phyloP scores from a whole-genome alignment of 2,113 vertebrate genomes.

The Cebus imitator region DNA sequence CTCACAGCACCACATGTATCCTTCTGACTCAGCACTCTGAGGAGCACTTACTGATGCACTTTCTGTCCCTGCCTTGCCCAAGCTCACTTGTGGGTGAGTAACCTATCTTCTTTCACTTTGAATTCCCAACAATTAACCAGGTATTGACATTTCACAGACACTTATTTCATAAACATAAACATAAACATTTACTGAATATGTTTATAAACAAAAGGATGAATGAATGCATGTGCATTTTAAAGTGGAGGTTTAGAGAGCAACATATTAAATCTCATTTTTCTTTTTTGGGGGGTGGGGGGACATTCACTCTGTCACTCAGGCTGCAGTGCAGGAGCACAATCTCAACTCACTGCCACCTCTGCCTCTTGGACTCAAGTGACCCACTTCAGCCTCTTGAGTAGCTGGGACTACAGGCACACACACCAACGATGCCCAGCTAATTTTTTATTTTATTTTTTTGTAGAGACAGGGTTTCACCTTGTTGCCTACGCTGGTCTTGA shows the following conservation, averaged over 20 bases:
- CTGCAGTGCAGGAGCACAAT: too few species aligned
- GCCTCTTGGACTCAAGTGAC: too few species aligned
- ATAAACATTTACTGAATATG: background rate
- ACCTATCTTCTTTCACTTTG: background rate
- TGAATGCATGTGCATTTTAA: background rate
- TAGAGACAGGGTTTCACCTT: too few species aligned
- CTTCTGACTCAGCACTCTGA: background rate
- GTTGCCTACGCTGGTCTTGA: too few species aligned
- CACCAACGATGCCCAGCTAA: too few species aligned
- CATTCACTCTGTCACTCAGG: too few species aligned
- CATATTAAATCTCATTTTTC: background rate
- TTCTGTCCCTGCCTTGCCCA: background rate
- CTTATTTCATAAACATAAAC: too few species aligned
- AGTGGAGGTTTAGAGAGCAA: background rate
- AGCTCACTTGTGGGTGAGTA: background rate
- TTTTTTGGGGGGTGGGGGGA: too few species aligned
- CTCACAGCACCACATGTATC: accelerated
- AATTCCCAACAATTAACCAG: background rate
- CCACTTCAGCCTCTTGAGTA: too few species aligned
- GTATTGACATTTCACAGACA: background rate
- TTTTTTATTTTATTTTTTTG: too few species aligned
- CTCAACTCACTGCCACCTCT: too few species aligned
- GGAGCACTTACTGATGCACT: background rate
- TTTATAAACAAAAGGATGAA: background rate
- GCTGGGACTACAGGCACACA: too few species aligned